Evolutionary conservation across 2,888 invertebrate genomes (phyloP).

Genomic region (Hetaerina titia): DNA sequence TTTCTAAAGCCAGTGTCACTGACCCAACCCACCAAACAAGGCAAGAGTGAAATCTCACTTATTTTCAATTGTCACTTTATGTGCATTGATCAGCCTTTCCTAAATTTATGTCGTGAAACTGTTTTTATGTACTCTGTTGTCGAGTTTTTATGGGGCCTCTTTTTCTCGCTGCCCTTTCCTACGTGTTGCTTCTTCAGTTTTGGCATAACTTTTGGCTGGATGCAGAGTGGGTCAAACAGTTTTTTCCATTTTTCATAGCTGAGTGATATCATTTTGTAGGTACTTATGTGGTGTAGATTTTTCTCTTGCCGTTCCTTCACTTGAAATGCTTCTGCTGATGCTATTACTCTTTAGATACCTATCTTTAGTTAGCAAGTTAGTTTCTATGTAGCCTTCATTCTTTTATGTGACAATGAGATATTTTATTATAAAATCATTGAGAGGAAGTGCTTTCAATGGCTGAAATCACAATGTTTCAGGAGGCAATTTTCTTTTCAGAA

Average conservation of each 20-base stretch:
- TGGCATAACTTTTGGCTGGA: background rate
- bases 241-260: background rate
- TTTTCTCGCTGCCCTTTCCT: background rate
- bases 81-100: background rate
- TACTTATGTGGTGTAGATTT: background rate
- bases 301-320: conserved; percentile 52
- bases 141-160: background rate
- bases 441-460: background rate
- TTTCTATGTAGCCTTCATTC: conserved; percentile 10
- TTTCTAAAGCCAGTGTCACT: conserved; percentile 18
- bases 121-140: background rate
- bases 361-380: conserved; percentile 53
- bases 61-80: conserved; percentile 6
- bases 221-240: background rate
- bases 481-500: conserved; percentile 13
- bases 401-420: conserved; percentile 16
- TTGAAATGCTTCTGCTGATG: conserved; percentile 65
- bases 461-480: background rate
- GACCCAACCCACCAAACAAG: conserved; percentile 24
- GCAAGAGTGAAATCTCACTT: conserved; percentile 56
- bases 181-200: background rate
- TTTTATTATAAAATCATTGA: background rate
- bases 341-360: conserved; percentile 46
- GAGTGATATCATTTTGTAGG: background rate
- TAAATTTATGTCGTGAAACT: background rate